These are phyloP conservation scores for Tolypeutes matacus DNA, from an alignment of 2,797 vertebrate species.

Conservation along the genomic window DNA sequence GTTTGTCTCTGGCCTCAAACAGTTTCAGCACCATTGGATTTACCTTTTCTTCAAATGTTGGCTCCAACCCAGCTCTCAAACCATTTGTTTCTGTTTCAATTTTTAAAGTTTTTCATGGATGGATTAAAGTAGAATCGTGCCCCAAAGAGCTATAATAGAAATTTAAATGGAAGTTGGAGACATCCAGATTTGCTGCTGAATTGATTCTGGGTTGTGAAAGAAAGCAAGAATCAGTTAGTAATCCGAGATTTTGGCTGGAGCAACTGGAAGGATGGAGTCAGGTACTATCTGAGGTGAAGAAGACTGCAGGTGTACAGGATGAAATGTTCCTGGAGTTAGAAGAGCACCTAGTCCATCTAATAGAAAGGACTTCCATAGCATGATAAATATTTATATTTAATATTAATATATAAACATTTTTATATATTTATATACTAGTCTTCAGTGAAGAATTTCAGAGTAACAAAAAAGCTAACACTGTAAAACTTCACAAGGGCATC, in stretches of 20 bases:
- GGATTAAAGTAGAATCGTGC: background rate
- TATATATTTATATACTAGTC: background rate
- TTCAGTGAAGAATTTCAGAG: constrained; percentile 37
- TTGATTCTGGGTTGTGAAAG: background rate
- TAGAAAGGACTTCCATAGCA: background rate
- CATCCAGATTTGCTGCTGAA: background rate
- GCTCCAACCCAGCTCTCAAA: background rate
- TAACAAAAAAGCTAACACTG: background rate
- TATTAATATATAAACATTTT: no score
- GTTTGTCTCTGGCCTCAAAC: background rate
- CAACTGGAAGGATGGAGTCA: background rate
- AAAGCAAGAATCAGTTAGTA: background rate
- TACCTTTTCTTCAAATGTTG: constrained; percentile 21
- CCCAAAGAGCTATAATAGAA: background rate
- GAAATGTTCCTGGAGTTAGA: background rate
- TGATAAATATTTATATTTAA: background rate
- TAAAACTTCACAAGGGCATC: background rate
- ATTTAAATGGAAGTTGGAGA: constrained; percentile 4
- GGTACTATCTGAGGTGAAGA: background rate
- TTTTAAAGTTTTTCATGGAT: constrained; percentile 34
- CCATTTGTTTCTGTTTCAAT: background rate
- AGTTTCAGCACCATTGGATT: background rate
- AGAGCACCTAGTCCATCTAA: background rate
- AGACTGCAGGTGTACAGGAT: background rate
- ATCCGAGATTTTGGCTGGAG: background rate